Conservation (phyloP, 2,113 vertebrate species). For the Romanogobio albipinnatus region DNA sequence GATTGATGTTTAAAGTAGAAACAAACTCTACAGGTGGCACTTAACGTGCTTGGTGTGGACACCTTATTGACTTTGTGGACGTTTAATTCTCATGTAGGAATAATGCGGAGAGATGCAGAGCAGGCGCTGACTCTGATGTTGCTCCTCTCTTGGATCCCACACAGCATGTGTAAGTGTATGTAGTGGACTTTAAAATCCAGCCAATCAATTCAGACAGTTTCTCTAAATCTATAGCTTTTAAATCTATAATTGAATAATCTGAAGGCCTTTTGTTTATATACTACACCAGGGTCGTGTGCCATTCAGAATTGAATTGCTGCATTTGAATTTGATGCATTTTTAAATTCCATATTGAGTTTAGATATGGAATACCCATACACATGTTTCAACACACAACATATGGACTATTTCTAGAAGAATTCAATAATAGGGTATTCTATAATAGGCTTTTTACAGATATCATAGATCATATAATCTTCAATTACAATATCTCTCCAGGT, state of each 20-base stretch:
- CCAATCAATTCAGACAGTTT: background rate
- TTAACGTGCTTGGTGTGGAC: slow-evolving; percentile 27
- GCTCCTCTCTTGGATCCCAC: slow-evolving; percentile 55
- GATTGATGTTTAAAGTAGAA: slow-evolving; percentile 67
- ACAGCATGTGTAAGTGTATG: slow-evolving; percentile 61
- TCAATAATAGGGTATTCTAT: background rate
- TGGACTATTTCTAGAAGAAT: background rate
- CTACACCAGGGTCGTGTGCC: background rate
- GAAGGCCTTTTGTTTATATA: background rate
- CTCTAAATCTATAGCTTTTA: too few species aligned
- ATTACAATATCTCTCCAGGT: slow-evolving; percentile 71
- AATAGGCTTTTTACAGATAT: background rate
- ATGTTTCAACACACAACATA: background rate
- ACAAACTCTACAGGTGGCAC: slow-evolving; percentile 52
- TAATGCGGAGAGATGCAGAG: slow-evolving; percentile 56
- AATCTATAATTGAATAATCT: background rate
- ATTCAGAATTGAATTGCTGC: too few species aligned
- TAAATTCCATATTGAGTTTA: background rate
- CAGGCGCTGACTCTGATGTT: slow-evolving; percentile 48
- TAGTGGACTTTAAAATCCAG: background rate
- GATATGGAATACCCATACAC: background rate
- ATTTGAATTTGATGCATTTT: background rate
- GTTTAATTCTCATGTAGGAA: slow-evolving; percentile 25
- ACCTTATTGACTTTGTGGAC: slow-evolving; percentile 6
- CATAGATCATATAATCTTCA: background rate